Evolutionary conservation across 2,113 vertebrate species (phyloP).

Genomic region (Microtus ochrogaster): DNA sequence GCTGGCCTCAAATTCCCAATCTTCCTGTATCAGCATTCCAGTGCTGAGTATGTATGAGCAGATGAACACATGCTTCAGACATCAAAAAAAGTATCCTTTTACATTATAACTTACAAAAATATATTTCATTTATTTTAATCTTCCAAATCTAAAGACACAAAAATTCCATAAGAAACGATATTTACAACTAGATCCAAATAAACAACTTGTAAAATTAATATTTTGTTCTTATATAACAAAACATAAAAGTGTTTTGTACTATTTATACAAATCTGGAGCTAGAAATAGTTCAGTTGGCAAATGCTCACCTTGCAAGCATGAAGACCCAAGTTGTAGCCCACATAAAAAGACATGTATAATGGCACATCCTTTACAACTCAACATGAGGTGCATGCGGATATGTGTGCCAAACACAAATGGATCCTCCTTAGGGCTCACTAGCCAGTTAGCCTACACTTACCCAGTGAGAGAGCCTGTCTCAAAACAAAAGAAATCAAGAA

Average conservation of each 20-base stretch:
- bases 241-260: too few species aligned
- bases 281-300: background rate
- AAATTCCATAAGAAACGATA: slow-evolving; percentile 22
- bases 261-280: too few species aligned
- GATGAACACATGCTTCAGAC: background rate
- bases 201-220: too few species aligned
- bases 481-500: background rate
- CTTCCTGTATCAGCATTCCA: background rate
- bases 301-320: background rate
- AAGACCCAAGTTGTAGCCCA: background rate
- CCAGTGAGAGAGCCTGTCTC: background rate
- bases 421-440: background rate
- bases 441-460: background rate
- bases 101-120: slow-evolving; percentile 53
- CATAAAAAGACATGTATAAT: background rate
- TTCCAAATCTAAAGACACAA: slow-evolving; percentile 30
- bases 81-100: slow-evolving; percentile 25
- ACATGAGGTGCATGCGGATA: background rate
- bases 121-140: slow-evolving; percentile 44
- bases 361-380: background rate
- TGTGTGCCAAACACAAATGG: background rate
- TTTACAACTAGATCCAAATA: slow-evolving; percentile 39
- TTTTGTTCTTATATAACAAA: too few species aligned
- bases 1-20: background rate
- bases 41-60: background rate